phyloP scores from a whole-genome alignment of 2,888 invertebrate species.

The Acanthococcus lagerstroemiae region DNA sequence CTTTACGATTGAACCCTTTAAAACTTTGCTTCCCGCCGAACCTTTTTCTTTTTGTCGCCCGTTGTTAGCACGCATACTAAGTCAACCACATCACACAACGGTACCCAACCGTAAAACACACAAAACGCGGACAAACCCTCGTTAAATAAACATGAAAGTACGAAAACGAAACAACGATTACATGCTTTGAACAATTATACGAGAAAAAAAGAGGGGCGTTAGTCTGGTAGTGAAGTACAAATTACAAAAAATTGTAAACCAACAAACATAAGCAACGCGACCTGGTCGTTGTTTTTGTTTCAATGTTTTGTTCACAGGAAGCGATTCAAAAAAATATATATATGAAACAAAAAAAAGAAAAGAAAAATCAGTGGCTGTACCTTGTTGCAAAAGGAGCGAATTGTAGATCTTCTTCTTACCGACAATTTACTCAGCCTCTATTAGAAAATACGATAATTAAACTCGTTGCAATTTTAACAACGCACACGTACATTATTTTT shows the following conservation, averaged over 20 bases:
- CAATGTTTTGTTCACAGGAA: not conserved
- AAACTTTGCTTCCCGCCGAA: too few relatives aligned
- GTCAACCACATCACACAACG: too few relatives aligned
- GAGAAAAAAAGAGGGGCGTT: too few relatives aligned
- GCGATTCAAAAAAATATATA: not conserved
- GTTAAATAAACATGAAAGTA: too few relatives aligned
- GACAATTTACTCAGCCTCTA: conserved; percentile 28
- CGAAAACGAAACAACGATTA: too few relatives aligned
- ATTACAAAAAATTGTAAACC: not conserved
- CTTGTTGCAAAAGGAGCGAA: conserved; percentile 30
- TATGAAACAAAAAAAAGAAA: not conserved
- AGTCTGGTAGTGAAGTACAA: too few relatives aligned
- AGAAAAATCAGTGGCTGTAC: conserved; percentile 2
- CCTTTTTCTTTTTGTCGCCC: too few relatives aligned
- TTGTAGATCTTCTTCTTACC: conserved; percentile 28
- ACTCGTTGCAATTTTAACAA: not conserved
- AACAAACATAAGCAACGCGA: not conserved
- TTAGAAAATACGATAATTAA: conserved; percentile 12
- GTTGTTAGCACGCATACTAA: too few relatives aligned
- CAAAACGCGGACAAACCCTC: too few relatives aligned
- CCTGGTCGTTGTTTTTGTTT: not conserved
- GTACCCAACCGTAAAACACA: too few relatives aligned
- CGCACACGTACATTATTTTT: not conserved
- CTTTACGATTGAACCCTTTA: too few relatives aligned
- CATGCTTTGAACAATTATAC: too few relatives aligned